Percentiles rank a stretch among this genome's conserved stretches.
Conservation (phyloP, 2,113 vertebrate species). For the Microtus pennsylvanicus region DNA sequence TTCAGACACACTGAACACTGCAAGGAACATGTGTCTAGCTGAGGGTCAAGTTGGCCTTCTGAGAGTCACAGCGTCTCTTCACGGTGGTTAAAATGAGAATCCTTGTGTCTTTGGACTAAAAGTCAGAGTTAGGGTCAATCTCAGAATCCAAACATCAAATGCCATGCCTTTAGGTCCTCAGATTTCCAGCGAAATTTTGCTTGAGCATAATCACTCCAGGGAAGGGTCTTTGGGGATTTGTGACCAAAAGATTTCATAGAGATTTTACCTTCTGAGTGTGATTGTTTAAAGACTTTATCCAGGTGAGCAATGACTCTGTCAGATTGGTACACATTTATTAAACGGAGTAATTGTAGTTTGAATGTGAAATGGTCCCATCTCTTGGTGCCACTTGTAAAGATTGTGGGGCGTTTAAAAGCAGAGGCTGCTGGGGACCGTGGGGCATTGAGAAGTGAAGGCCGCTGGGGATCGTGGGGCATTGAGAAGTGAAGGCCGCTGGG, state of each 20-base stretch:
- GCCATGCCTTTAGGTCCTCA: neutral
- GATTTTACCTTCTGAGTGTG: neutral
- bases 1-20: neutral
- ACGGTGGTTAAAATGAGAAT: neutral
- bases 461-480: too few relatives aligned
- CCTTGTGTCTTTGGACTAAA: neutral
- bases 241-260: neutral
- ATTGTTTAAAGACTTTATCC: neutral
- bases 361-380: neutral
- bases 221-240: neutral
- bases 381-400: neutral
- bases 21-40: neutral
- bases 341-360: neutral
- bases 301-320: neutral
- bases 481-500: neutral
- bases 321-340: neutral
- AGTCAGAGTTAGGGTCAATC: neutral
- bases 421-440: neutral
- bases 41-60: neutral
- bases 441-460: neutral
- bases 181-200: neutral
- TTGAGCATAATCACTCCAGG: neutral
- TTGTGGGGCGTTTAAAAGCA: neutral
- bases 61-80: neutral
- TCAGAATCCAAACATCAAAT: neutral